Percentiles rank a stretch among this genome's conserved stretches.
These are phyloP conservation scores for Dinomys branickii DNA, from an alignment of 2,113 vertebrate species.

Conservation along the genomic window DNA sequence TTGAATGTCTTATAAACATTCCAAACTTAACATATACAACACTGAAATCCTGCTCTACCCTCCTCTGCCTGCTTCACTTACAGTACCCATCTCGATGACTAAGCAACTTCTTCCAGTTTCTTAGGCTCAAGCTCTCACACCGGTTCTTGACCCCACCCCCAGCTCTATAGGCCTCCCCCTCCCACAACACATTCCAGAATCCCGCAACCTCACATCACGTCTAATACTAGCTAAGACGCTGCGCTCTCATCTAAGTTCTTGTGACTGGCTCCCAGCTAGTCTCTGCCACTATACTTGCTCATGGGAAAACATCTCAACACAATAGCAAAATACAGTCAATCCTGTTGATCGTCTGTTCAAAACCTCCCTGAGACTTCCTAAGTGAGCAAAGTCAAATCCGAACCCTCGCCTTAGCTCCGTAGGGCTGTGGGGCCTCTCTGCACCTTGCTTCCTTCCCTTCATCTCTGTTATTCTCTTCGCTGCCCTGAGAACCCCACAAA, in stretches of 20 bases:
- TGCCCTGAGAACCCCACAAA: background rate
- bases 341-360: background rate
- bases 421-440: background rate
- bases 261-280: background rate
- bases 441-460: background rate
- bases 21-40: background rate
- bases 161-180: background rate
- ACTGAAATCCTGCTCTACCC: background rate
- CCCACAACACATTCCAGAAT: background rate
- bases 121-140: background rate
- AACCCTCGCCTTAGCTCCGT: background rate
- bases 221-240: background rate
- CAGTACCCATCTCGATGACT: fast-evolving
- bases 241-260: background rate
- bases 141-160: background rate
- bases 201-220: background rate
- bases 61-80: background rate
- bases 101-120: background rate
- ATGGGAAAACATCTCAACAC: background rate
- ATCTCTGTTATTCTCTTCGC: background rate
- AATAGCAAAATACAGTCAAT: background rate
- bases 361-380: background rate
- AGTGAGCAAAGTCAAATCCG: background rate
- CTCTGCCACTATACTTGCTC: background rate
- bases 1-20: background rate